These are phyloP conservation scores for Disparrhopalites patrizii DNA, from an alignment of 2,888 invertebrate genomes.

Conservation along the genomic window DNA sequence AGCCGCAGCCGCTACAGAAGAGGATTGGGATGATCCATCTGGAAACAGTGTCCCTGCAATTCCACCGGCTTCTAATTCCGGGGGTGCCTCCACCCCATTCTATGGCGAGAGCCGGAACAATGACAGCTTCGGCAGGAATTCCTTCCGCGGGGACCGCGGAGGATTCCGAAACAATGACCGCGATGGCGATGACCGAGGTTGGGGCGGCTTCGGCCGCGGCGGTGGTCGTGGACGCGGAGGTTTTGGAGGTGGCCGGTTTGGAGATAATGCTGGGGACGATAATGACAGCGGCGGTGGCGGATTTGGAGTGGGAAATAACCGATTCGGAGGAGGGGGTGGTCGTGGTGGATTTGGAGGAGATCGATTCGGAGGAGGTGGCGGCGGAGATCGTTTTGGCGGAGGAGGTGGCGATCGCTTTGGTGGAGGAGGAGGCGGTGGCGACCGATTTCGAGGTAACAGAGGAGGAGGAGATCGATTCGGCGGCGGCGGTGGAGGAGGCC, in stretches of 20 bases:
- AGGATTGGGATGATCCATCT: not conserved
- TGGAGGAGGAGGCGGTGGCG: not conserved
- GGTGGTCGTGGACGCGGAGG: not conserved
- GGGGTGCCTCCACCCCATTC: not conserved
- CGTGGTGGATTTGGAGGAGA: not conserved
- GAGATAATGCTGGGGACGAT: not conserved
- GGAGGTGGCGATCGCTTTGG: not conserved
- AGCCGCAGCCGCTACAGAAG: not conserved
- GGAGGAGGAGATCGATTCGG: not conserved
- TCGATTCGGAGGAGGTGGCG: not conserved
- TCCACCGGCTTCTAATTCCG: not conserved
- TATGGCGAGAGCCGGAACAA: not conserved
- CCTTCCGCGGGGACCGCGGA: too few relatives aligned
- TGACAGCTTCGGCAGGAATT: not conserved
- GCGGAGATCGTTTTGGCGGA: not conserved
- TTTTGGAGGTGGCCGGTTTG: not conserved
- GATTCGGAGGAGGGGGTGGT: not conserved
- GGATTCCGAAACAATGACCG: not conserved
- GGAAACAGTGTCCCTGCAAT: not conserved
- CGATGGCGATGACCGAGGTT: not conserved
- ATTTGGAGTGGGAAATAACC: not conserved
- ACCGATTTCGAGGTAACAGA: not conserved
- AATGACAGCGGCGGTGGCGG: not conserved
- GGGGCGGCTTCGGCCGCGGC: not conserved
- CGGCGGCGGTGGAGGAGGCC: not conserved